phyloP scores from a whole-genome alignment of 1,140 invertebrate genomes.

The Caenorhabditis brenneri region DNA sequence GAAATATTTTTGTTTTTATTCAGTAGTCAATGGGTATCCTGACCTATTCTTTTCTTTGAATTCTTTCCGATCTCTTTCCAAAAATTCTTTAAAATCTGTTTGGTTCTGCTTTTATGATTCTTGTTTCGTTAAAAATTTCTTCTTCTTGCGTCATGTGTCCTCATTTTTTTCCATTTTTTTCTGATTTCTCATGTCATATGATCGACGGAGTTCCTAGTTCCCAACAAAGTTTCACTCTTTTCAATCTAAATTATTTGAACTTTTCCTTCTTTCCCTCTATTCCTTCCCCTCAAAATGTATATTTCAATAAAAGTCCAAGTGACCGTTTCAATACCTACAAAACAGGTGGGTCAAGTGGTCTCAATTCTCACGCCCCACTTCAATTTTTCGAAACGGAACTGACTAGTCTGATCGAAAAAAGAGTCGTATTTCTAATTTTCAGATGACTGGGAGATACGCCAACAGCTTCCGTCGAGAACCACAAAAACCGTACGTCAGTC shows the following conservation, averaged over 20 bases:
- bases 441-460: constrained; percentile 5
- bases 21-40: no score
- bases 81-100: background rate
- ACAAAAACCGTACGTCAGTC: background rate
- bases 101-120: background rate
- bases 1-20: background rate
- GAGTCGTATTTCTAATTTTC: background rate
- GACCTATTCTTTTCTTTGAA: background rate
- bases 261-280: no score
- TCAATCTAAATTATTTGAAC: background rate
- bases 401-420: background rate
- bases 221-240: background rate
- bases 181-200: constrained; percentile 32
- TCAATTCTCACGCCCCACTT: constrained; percentile 6
- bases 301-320: constrained; percentile 19
- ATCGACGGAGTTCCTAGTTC: background rate
- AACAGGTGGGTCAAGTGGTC: constrained; percentile 28
- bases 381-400: background rate
- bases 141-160: constrained; percentile 7
- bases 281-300: background rate
- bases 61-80: background rate
- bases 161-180: constrained; percentile 14
- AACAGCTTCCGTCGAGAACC: background rate
- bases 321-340: constrained; percentile 30
- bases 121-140: background rate